These are phyloP conservation scores for Halcyon malimbica DNA, from an alignment of 2,113 vertebrate genomes.

Conservation along the genomic window DNA sequence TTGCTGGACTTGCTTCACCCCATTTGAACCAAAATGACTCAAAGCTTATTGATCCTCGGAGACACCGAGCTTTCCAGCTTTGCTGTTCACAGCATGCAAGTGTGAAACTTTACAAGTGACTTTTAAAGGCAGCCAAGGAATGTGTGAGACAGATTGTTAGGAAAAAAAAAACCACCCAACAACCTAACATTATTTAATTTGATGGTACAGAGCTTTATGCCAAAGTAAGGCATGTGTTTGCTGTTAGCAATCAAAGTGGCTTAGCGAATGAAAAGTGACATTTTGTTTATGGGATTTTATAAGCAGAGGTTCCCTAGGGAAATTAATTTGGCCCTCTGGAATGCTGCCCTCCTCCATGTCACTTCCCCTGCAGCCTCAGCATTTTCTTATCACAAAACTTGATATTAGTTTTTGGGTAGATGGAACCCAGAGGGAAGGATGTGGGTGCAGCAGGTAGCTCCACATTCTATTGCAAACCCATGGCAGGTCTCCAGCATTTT, in stretches of 20 bases:
- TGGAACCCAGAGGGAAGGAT: not conserved
- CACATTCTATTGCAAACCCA: not conserved
- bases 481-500: slow-evolving; percentile 19
- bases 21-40: not conserved
- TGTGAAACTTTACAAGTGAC: slow-evolving; percentile 66
- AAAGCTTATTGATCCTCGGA: slow-evolving; percentile 34
- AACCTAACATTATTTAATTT: slow-evolving; percentile 64
- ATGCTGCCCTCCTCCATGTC: not conserved
- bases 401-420: not conserved
- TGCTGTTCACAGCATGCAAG: not conserved
- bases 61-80: not conserved
- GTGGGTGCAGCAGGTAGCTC: not conserved
- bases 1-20: slow-evolving; percentile 3
- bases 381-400: not conserved
- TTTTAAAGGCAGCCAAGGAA: slow-evolving; percentile 63
- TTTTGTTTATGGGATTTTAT: slow-evolving; percentile 67
- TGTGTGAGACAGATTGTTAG: slow-evolving; percentile 65
- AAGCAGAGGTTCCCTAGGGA: slow-evolving; percentile 32
- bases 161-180: not conserved
- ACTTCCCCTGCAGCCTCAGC: not conserved
- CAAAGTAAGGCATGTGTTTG: slow-evolving; percentile 61
- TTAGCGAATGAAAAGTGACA: slow-evolving; percentile 61
- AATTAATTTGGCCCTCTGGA: slow-evolving; percentile 65
- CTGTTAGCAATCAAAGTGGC: slow-evolving; percentile 60
- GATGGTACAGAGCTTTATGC: slow-evolving; percentile 52